A percentile compares a stretch with the other conserved stretches of the same genome.
phyloP scores from a whole-genome alignment of 2,888 invertebrate genomes.

The Zootermopsis nevadensis region DNA sequence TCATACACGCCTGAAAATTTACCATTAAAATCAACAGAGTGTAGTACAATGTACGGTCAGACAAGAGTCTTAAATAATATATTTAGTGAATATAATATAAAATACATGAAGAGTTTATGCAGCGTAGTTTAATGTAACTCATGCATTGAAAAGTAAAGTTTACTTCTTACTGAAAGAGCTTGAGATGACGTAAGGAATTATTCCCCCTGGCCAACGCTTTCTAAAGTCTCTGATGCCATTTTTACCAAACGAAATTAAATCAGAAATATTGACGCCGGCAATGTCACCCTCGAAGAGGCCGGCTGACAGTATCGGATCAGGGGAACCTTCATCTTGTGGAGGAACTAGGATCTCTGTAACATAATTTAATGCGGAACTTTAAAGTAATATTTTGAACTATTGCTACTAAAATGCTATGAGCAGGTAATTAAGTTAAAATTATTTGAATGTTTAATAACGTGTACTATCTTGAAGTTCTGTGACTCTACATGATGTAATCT shows the following conservation, averaged over 20 bases:
- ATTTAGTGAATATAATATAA: too few relatives aligned
- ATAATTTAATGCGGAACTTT: background rate
- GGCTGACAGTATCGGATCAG: conserved; percentile 56
- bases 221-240: conserved; percentile 57
- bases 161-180: conserved; percentile 57
- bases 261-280: conserved; percentile 53
- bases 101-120: too few relatives aligned
- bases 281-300: conserved; percentile 58
- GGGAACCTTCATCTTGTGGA: conserved; percentile 50
- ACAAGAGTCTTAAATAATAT: background rate
- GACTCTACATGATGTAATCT: too few relatives aligned
- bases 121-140: too few relatives aligned
- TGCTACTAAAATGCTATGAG: background rate
- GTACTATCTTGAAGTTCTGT: too few relatives aligned
- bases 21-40: background rate
- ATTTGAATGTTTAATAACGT: too few relatives aligned
- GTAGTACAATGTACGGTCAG: too few relatives aligned
- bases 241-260: conserved; percentile 47
- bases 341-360: conserved; percentile 52
- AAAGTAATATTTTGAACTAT: background rate
- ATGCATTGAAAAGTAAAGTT: background rate
- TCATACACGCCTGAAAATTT: conserved; percentile 55
- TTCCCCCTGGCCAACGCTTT: conserved; percentile 57
- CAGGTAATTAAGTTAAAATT: too few relatives aligned
- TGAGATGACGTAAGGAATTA: conserved; percentile 59